Percentiles rank a stretch among this genome's conserved stretches.
Evolutionary conservation across 2,113 vertebrate species (phyloP).

Genomic region (Barnardius zonarius): DNA sequence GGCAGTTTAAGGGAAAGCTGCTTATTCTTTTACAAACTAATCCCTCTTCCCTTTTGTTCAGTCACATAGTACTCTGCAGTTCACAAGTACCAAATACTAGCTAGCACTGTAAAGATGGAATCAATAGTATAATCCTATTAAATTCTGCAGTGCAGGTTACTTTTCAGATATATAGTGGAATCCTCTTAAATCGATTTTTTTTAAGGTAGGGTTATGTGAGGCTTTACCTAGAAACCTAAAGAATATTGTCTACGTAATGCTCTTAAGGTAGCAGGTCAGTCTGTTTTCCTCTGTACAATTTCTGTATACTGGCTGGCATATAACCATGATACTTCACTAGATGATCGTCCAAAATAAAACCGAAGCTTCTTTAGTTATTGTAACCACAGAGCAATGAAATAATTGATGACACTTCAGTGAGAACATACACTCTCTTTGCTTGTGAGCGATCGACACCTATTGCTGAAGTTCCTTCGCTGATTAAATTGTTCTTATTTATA

Average conservation of each 20-base stretch:
- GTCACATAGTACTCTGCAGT: constrained; percentile 56
- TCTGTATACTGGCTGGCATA: background rate
- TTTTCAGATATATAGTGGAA: constrained; percentile 71
- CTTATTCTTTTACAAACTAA: constrained; percentile 69
- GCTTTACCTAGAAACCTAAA: constrained; percentile 14
- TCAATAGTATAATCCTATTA: constrained; percentile 80
- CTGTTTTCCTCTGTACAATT: background rate
- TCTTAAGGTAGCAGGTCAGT: background rate
- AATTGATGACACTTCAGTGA: background rate
- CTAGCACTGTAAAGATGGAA: constrained; percentile 65
- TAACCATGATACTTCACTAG: background rate
- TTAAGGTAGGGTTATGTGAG: constrained; percentile 46
- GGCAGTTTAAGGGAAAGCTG: constrained; percentile 60
- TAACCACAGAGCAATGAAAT: background rate
- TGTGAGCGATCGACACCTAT: background rate
- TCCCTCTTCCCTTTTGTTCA: constrained; percentile 66
- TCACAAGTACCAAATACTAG: constrained; percentile 59
- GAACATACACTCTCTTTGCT: background rate
- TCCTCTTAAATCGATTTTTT: constrained; percentile 72
- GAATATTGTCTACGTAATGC: background rate
- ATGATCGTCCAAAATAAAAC: background rate
- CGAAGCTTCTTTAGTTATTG: background rate
- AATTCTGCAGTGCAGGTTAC: constrained; percentile 69
- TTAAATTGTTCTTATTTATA: background rate
- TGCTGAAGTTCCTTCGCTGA: background rate